Evolutionary conservation across 2,888 invertebrate species (phyloP), one percentile per base, ranked within the genome.

Genomic region (Eupsilia transversa): DNA sequence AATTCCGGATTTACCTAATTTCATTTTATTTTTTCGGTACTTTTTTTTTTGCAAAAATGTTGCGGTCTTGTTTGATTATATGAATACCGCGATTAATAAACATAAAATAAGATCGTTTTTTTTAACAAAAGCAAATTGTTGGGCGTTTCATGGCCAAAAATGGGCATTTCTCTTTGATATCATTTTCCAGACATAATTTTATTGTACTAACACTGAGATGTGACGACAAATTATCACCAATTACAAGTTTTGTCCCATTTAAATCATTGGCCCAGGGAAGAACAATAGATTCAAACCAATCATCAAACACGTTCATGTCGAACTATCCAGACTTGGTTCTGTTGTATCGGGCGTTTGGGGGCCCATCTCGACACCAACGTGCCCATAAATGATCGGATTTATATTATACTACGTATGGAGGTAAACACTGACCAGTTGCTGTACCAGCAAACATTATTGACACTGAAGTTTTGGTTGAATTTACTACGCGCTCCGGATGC

Each of bases 281-380:
- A 60, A 73, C 68, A 1, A 73, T 61, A 0, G 33, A 2, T 68
- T 60, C 60, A 73, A 68, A 73, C 89, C 90, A 92, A 72, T 92
- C 88, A 74, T 68, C 56, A 52, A 85, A 85, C 41, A 52, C n/a
- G 17, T 5, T n/a, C 35, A 68, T 69, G 70, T 90, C 88, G 82
- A 93, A 90, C 92, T 92, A 93, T 4, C 92, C 94, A 35, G 87
- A 89, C 75, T 87, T 86, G 5, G 90, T 87, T 6, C 92, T 71
- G 30, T 86, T 93, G 33, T 80, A 87, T 14, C 79, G 76, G 2
- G 70, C n/a, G 54, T 64, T 43, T 20, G 67, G 38, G 54, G 93
- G 92, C 5, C 94, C 94, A 43, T 89, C 89, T 75, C 82, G 78
- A 14, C 85, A 88, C 94, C 94, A 95, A 17, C 88, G 86, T 56